A percentile compares a stretch with the other conserved stretches of the same genome.
phyloP scores from a whole-genome alignment of 2,113 vertebrate genomes.

The Archilochus colubris region DNA sequence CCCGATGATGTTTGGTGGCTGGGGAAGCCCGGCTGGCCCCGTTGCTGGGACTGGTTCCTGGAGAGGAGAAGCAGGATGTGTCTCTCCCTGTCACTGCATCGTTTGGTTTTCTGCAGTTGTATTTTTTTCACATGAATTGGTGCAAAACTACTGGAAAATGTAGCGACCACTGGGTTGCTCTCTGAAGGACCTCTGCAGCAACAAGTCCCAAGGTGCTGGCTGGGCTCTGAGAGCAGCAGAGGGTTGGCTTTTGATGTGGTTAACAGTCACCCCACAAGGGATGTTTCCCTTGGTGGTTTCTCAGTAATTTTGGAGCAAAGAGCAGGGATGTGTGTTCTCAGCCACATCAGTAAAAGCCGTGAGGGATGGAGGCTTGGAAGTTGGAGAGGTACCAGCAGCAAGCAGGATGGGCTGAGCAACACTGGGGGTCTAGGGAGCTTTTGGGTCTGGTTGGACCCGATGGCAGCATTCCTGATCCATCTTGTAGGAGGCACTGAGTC shows the following conservation, averaged over 20 bases:
- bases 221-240: background rate
- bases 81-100: background rate
- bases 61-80: background rate
- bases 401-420: background rate
- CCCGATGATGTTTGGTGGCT: background rate
- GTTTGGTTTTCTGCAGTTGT: background rate
- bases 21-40: rapidly evolving
- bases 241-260: background rate
- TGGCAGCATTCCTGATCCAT: rapidly evolving
- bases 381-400: background rate
- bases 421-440: background rate
- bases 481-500: background rate
- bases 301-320: background rate
- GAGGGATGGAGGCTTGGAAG: background rate
- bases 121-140: background rate
- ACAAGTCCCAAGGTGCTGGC: rapidly evolving
- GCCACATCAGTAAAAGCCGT: background rate
- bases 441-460: background rate
- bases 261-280: background rate
- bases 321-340: background rate
- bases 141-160: background rate
- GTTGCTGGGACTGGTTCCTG: background rate
- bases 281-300: background rate
- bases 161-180: background rate
- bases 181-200: background rate